phyloP scores from a whole-genome alignment of 2,888 invertebrate genomes.

The Trisateles emortualis region DNA sequence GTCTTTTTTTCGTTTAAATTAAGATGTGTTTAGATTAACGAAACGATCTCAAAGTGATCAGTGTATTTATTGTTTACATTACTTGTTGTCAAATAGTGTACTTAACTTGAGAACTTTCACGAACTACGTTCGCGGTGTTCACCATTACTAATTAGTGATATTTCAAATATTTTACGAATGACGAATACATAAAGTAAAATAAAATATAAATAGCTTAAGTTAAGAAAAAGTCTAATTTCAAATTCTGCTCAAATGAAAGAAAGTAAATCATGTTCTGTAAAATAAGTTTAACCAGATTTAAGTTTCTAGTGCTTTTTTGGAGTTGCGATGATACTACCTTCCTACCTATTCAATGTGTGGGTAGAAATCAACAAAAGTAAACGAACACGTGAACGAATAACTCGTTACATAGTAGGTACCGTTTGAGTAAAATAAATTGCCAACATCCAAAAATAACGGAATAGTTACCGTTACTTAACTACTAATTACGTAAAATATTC shows the following conservation, averaged over 20 bases:
- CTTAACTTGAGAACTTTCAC: conserved; percentile 60
- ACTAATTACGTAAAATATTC: conserved; percentile 29
- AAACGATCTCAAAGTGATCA: conserved; percentile 85
- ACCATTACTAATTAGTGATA: conserved; percentile 17
- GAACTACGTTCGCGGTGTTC: conserved; percentile 19
- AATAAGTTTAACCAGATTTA: not conserved
- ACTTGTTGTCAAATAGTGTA: conserved; percentile 79
- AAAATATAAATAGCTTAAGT: not conserved
- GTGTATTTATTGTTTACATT: conserved; percentile 82
- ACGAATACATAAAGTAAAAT: not conserved
- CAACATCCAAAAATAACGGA: not conserved
- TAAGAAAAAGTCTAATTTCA: conserved; percentile 7
- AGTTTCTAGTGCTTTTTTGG: not conserved
- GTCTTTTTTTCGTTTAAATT: conserved; percentile 71
- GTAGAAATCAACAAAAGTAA: not conserved
- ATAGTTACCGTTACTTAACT: not conserved
- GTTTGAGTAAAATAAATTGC: not conserved
- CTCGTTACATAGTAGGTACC: not conserved
- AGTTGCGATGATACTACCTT: too few species aligned
- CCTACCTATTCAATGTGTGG: not conserved
- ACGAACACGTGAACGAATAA: not conserved
- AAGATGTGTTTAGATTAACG: conserved; percentile 78
- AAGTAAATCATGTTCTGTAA: not conserved
- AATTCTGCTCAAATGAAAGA: not conserved
- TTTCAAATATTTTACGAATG: conserved; percentile 34